Conservation (phyloP, 2,888 invertebrate species). For the Hydropsyche betteni region DNA sequence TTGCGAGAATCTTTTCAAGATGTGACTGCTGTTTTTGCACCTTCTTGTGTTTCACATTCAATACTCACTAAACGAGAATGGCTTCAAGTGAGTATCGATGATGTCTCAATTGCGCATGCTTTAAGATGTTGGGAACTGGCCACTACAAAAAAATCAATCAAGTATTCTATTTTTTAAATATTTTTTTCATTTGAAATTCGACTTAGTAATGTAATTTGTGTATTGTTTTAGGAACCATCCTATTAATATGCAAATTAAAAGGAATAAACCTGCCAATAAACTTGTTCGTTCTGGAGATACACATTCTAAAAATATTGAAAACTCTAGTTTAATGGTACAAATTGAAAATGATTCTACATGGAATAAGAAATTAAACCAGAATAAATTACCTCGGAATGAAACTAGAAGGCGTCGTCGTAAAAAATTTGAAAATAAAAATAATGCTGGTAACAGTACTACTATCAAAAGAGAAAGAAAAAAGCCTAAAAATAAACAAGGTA, state of each 20-base stretch:
- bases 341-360: conserved; percentile 49
- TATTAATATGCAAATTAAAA: background rate
- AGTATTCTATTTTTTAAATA: conserved; percentile 35
- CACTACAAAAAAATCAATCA: conserved; percentile 55
- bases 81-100: conserved; percentile 85
- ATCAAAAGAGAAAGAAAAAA: conserved; percentile 39
- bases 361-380: conserved; percentile 54
- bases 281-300: conserved; percentile 40
- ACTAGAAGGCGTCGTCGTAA: conserved; percentile 42
- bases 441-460: conserved; percentile 7
- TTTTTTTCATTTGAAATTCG: background rate
- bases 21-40: conserved; percentile 90
- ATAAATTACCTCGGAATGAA: conserved; percentile 47
- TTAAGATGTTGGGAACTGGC: conserved; percentile 87
- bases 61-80: conserved; percentile 88
- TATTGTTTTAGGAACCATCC: conserved; percentile 30
- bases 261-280: conserved; percentile 42
- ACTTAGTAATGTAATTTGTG: background rate
- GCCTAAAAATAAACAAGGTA: conserved; percentile 38
- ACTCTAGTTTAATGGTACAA: conserved; percentile 52
- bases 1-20: conserved; percentile 82
- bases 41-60: conserved; percentile 92
- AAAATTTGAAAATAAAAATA: conserved; percentile 20
- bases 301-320: conserved; percentile 26
- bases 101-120: conserved; percentile 84